Conservation (phyloP, 1,140 invertebrate genomes). For the Hylyphantes graminicola region DNA sequence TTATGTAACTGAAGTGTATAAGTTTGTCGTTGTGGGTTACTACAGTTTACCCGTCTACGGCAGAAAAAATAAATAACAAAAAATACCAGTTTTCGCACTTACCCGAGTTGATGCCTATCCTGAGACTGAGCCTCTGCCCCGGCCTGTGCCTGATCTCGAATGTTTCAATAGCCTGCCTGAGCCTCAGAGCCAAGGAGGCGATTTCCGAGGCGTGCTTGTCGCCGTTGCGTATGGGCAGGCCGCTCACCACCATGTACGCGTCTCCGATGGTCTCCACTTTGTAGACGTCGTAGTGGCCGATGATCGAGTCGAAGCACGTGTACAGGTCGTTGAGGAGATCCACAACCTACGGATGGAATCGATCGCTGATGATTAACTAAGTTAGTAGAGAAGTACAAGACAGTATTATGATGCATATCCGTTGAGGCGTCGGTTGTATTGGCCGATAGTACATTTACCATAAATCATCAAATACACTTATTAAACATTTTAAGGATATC, state of each 20-base stretch:
- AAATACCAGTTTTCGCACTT: slow-evolving; percentile 23
- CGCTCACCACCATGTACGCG: slow-evolving; percentile 80
- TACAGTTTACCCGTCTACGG: too few species aligned
- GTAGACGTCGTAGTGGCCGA: slow-evolving; percentile 82
- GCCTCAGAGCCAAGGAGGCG: slow-evolving; percentile 81
- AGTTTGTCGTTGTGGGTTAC: too few species aligned
- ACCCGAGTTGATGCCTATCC: slow-evolving; percentile 77
- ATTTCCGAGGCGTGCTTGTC: slow-evolving; percentile 82
- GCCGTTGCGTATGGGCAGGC: slow-evolving; percentile 75
- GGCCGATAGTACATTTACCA: too few species aligned
- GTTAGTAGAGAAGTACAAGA: too few species aligned
- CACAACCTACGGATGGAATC: slow-evolving; percentile 73
- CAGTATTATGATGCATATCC: too few species aligned
- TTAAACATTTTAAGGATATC: too few species aligned
- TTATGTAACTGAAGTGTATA: too few species aligned
- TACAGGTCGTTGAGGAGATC: slow-evolving; percentile 82
- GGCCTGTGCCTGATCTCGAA: slow-evolving; percentile 80
- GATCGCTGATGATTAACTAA: too few species aligned
- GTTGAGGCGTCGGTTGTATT: too few species aligned
- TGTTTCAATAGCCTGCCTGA: slow-evolving; percentile 78
- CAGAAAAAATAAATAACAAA: too few species aligned
- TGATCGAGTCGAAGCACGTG: slow-evolving; percentile 82
- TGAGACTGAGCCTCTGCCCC: slow-evolving; percentile 77
- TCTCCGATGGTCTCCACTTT: slow-evolving; percentile 78
- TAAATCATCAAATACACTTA: too few species aligned